Base-by-base conservation (phyloP, 2,113 vertebrate species). In the Tiliqua scincoides region DNA sequence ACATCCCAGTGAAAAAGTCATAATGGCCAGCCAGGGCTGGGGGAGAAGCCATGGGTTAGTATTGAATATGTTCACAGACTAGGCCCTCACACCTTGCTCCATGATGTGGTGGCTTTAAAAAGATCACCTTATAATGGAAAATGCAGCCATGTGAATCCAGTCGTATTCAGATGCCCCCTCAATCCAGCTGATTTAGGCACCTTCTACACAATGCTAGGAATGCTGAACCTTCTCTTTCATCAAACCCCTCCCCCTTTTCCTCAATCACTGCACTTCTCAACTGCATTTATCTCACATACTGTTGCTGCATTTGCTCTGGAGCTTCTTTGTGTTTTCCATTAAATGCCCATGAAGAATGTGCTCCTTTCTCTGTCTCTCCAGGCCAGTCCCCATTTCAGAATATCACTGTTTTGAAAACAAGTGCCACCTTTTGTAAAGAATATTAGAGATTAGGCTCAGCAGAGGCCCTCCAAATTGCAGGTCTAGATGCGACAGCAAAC, bases 381-480 rank as follows among this genome's bases (percentile, higher is more conserved):
- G 85, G 0, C 8, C 84, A 70, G 2, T n/a, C 72, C 0, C 54
- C 12, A 2, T 85, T 75, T 82, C 27, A 84, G 71, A 83, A 91
- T 23, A n/a, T 52, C 62, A 27, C 59, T 23, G 4, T 61, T 90
- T 78, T 83, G 32, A 88, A 87, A 90, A 80, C 11, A 74, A 72
- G 3, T 35, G 30, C 20, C 7, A 85, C 3, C 1, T 14, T 15
- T 87, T 80, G 7, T 40, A 68, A 54, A 18, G 61, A 67, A 37
- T 86, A 73, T 83, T 86, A 77, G 57, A 61, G 54, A 85, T 89
- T 54, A 91, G 87, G 37, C 30, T 76, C 21, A 79, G 70, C n/a
- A 68, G 6, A 83, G 57, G 20, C 11, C 65, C 18, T 82, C 72
- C 79, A 84, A 89, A 67, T 78, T 61, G 70, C 12, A 83, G 11